phyloP scores from a whole-genome alignment of 2,113 vertebrate species.

The Laterallus jamaicensis region DNA sequence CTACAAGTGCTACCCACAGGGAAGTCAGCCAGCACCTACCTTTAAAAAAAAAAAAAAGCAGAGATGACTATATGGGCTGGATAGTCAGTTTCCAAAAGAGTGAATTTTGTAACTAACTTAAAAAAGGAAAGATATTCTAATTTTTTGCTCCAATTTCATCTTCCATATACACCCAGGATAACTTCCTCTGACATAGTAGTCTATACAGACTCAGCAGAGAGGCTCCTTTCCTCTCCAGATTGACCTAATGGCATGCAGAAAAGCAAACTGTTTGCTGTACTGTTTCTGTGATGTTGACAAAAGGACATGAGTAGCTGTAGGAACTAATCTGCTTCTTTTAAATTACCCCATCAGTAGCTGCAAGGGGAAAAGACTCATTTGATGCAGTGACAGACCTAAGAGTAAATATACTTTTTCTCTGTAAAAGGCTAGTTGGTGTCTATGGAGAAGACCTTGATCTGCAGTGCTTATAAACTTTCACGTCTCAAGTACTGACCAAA shows the following conservation, averaged over 20 bases:
- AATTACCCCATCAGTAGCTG: neutral
- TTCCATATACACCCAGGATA: conserved; percentile 13
- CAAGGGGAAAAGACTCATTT: neutral
- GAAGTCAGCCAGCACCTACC: neutral
- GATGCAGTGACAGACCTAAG: neutral
- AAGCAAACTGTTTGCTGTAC: neutral
- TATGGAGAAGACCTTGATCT: neutral
- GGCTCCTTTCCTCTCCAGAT: neutral
- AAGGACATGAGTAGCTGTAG: neutral
- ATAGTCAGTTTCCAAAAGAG: neutral
- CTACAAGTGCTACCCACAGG: neutral
- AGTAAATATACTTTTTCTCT: neutral
- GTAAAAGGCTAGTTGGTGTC: neutral
- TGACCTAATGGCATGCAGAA: neutral
- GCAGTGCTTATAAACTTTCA: neutral
- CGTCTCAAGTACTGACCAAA: neutral
- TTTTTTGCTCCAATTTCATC: conserved; percentile 24
- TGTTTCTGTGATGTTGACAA: neutral
- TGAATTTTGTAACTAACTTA: neutral
- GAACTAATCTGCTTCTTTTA: neutral
- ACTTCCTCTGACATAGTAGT: neutral
- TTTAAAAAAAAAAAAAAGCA: neutral
- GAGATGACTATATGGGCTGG: neutral
- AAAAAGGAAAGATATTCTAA: neutral
- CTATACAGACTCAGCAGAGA: neutral